These are phyloP conservation scores for Nylanderia fulva DNA, from an alignment of 1,140 invertebrate species.

Conservation along the genomic window DNA sequence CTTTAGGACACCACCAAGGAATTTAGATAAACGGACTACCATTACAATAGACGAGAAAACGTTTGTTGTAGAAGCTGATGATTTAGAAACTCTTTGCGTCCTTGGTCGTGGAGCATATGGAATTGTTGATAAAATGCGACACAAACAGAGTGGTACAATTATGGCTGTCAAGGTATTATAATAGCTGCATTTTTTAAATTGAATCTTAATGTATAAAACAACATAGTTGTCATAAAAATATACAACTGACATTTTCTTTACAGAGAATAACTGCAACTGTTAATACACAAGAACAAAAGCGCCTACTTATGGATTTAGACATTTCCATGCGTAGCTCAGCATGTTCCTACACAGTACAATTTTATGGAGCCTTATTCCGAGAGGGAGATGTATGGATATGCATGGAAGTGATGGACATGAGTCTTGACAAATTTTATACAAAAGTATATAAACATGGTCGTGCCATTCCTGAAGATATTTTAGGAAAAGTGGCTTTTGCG, in stretches of 20 bases:
- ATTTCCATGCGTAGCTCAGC: constrained; percentile 97
- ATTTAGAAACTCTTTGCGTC: constrained; percentile 94
- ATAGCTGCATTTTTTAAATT: constrained; percentile 21
- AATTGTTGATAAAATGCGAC: constrained; percentile 98
- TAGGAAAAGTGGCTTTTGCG: constrained; percentile 97
- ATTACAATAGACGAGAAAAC: constrained; percentile 94
- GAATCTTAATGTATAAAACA: background rate
- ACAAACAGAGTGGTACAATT: constrained; percentile 94
- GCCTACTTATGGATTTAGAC: constrained; percentile 98
- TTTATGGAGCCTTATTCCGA: constrained; percentile 98
- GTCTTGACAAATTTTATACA: constrained; percentile 98
- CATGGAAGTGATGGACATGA: constrained; percentile 99
- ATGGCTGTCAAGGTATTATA: constrained; percentile 96
- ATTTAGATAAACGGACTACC: constrained; percentile 94
- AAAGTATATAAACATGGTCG: constrained; percentile 92
- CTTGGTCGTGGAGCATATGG: constrained; percentile 98
- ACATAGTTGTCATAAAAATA: background rate
- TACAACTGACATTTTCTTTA: constrained; percentile 75
- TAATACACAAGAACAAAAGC: constrained; percentile 96
- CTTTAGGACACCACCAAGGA: constrained; percentile 90
- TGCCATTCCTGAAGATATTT: constrained; percentile 96
- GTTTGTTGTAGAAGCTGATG: constrained; percentile 96
- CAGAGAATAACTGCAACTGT: constrained; percentile 97
- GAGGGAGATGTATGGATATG: constrained; percentile 99
- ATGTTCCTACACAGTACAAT: constrained; percentile 98